These are phyloP conservation scores for Plotosus lineatus DNA, from an alignment of 2,113 vertebrate species.

Conservation along the genomic window DNA sequence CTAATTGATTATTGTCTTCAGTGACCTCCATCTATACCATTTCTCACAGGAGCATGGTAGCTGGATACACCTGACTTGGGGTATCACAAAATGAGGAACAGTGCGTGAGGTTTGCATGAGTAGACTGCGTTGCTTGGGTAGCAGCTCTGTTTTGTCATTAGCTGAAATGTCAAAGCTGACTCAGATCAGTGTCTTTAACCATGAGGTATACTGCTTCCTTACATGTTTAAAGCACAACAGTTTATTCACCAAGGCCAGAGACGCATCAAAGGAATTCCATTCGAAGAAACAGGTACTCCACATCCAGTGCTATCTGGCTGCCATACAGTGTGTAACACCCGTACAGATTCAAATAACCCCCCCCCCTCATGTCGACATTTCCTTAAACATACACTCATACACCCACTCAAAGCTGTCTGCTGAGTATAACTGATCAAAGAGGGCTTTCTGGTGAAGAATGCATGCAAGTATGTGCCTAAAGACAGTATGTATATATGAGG, in stretches of 20 bases:
- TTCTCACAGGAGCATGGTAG: not conserved
- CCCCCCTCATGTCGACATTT: conserved; percentile 39
- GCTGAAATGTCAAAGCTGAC: not conserved
- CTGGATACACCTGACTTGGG: not conserved
- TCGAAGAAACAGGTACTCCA: conserved; percentile 33
- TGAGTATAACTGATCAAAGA: conserved; percentile 40
- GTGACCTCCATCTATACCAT: not conserved
- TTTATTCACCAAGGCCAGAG: conserved; percentile 35
- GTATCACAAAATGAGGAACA: not conserved
- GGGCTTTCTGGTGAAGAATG: conserved; percentile 8
- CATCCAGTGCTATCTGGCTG: conserved; percentile 42
- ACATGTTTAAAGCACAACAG: conserved; percentile 38
- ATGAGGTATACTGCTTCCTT: conserved; percentile 12
- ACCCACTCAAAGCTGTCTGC: conserved; percentile 36
- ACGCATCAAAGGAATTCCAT: conserved; percentile 58
- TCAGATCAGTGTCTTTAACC: conserved; percentile 4
- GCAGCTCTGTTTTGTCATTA: conserved; percentile 14
- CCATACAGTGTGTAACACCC: conserved; percentile 32
- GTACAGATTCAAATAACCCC: conserved; percentile 20
- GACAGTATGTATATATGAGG: conserved; percentile 23
- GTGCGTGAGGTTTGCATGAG: conserved; percentile 10
- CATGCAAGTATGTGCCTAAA: not conserved
- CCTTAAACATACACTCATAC: conserved; percentile 37
- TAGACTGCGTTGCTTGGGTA: not conserved
- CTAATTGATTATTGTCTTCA: not conserved